A percentile compares a stretch with the other conserved stretches of the same genome.
These are phyloP conservation scores for Chascanopsetta lugubris DNA, from an alignment of 2,113 vertebrate species.

Conservation along the genomic window DNA sequence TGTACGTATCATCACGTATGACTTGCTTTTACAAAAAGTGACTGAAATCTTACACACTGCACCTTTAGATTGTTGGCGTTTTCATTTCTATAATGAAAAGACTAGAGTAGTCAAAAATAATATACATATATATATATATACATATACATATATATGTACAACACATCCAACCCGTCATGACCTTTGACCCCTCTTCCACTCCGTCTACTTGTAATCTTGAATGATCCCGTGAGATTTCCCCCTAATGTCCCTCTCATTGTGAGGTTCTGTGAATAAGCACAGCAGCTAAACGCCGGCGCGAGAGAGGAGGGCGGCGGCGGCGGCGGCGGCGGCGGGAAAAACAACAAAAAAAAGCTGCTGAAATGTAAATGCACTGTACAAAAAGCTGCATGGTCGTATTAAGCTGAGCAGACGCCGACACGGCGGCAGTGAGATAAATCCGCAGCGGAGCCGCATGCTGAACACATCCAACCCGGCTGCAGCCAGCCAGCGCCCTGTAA, in stretches of 20 bases:
- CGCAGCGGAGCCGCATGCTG: slow-evolving; percentile 73
- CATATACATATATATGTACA: too few species aligned
- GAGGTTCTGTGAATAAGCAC: slow-evolving; percentile 46
- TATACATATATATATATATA: too few species aligned
- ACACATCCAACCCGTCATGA: background rate
- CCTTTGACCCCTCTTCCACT: slow-evolving; percentile 6
- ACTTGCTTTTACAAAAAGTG: too few species aligned
- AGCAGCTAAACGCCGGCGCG: slow-evolving; percentile 35
- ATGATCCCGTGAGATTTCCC: slow-evolving; percentile 20
- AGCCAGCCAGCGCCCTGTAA: slow-evolving; percentile 75
- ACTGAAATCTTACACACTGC: too few species aligned
- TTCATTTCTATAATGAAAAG: too few species aligned
- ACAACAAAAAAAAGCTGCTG: background rate
- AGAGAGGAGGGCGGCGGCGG: too few species aligned
- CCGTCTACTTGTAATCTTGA: slow-evolving; percentile 17
- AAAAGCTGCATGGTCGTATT: slow-evolving; percentile 64
- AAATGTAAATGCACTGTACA: slow-evolving; percentile 62
- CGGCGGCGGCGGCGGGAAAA: too few species aligned
- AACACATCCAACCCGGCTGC: slow-evolving; percentile 75
- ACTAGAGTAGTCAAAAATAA: too few species aligned
- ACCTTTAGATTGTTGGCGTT: too few species aligned
- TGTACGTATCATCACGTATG: too few species aligned
- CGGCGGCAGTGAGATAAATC: slow-evolving; percentile 72
- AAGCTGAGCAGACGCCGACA: slow-evolving; percentile 67
- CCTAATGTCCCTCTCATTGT: slow-evolving; percentile 18